phyloP scores from a whole-genome alignment of 2,797 vertebrate genomes.

The Scomberomorus guttatus region DNA sequence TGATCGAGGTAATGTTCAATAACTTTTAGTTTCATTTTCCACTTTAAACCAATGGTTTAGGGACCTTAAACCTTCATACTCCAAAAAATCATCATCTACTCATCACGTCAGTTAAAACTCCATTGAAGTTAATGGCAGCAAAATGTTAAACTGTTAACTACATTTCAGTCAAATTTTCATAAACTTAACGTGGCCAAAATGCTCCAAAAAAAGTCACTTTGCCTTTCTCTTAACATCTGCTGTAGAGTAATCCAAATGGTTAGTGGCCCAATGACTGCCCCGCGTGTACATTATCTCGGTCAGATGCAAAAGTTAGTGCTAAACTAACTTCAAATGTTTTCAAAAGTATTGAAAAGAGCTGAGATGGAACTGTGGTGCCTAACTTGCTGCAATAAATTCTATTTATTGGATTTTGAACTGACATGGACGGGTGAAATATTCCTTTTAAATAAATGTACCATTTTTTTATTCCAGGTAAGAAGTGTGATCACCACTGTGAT shows the following conservation, averaged over 20 bases:
- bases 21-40: slow-evolving; percentile 40
- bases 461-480: slow-evolving; percentile 2
- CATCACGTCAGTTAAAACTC: slow-evolving; percentile 1
- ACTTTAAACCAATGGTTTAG: slow-evolving; percentile 21
- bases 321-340: not conserved
- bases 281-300: not conserved
- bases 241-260: slow-evolving; percentile 17
- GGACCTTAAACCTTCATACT: slow-evolving; percentile 33
- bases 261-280: slow-evolving; percentile 10
- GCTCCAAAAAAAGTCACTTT: not conserved
- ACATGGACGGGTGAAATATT: slow-evolving; percentile 19
- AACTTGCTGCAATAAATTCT: slow-evolving; percentile 1
- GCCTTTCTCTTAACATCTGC: slow-evolving; percentile 23
- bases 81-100: not conserved
- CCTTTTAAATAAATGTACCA: slow-evolving; percentile 13
- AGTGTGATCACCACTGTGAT: slow-evolving; percentile 4
- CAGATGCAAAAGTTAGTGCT: not conserved
- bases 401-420: slow-evolving; percentile 11
- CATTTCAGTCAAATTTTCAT: slow-evolving; percentile 2
- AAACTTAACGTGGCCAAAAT: not conserved
- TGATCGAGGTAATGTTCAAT: slow-evolving; percentile 15
- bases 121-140: not conserved
- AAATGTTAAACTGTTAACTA: not conserved
- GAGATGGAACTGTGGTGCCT: not conserved
- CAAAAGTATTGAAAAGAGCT: slow-evolving; percentile 3